phyloP scores from a whole-genome alignment of 2,113 vertebrate genomes.

The Oncorhynchus mykiss region DNA sequence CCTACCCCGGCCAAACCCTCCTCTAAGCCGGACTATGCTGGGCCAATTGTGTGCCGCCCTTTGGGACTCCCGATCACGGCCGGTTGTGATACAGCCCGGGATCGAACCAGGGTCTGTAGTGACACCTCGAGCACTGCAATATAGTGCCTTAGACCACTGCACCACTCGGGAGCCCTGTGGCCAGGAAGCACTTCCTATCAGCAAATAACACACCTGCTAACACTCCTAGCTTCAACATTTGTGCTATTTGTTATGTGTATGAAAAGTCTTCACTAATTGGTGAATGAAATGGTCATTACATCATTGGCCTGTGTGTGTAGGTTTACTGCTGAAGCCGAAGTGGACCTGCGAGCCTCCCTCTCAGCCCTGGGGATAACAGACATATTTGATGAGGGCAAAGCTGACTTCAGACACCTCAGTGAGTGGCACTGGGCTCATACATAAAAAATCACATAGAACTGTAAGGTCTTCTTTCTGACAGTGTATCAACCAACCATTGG shows the following conservation, averaged over 20 bases:
- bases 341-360: constrained; percentile 83
- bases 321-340: constrained; percentile 86
- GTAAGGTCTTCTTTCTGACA: neutral
- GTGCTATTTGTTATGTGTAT: neutral
- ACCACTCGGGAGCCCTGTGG: neutral
- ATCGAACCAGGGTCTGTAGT: too few species aligned
- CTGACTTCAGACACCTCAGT: constrained; percentile 94
- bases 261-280: neutral
- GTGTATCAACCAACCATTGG: neutral
- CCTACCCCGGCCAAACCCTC: too few species aligned
- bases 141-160: too few species aligned
- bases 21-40: too few species aligned
- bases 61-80: too few species aligned
- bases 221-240: neutral
- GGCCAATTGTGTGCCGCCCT: neutral
- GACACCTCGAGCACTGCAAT: too few species aligned
- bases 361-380: constrained; percentile 85
- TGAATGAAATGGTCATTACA: neutral
- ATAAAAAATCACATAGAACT: neutral
- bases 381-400: constrained; percentile 84
- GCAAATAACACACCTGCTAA: neutral
- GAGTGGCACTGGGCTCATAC: constrained; percentile 60
- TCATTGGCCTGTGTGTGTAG: constrained; percentile 61
- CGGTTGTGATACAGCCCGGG: too few species aligned
- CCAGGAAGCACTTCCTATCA: neutral